These are phyloP conservation scores for Calidris pugnax DNA, from an alignment of 2,113 vertebrate genomes.

Conservation along the genomic window DNA sequence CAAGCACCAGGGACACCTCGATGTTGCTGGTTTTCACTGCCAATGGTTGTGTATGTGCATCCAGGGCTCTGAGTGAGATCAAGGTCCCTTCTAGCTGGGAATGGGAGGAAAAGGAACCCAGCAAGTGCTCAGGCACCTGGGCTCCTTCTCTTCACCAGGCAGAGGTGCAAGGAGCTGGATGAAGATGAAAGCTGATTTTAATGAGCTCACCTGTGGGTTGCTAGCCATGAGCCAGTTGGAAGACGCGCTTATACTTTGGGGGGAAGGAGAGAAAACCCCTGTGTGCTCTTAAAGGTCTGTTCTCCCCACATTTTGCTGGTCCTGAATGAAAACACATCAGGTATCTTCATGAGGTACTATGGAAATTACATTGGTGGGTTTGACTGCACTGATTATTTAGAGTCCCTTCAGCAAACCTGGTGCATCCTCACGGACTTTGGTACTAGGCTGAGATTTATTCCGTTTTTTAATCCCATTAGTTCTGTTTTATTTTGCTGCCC, in stretches of 20 bases:
- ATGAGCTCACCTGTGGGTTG: neutral
- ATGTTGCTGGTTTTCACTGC: rapidly evolving
- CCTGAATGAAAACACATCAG: neutral
- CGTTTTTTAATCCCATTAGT: neutral
- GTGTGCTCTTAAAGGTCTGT: neutral
- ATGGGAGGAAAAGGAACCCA: neutral
- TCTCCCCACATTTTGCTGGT: neutral
- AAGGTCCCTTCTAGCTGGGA: neutral
- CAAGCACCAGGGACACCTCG: neutral
- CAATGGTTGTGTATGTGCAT: rapidly evolving
- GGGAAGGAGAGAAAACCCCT: neutral
- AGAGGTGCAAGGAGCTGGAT: neutral
- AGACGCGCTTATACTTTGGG: rapidly evolving
- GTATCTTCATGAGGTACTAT: neutral
- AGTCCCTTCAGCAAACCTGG: neutral
- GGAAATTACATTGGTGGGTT: neutral
- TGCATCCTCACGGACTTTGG: neutral
- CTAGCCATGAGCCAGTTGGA: neutral
- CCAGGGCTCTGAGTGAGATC: neutral
- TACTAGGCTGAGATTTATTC: neutral
- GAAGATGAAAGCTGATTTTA: neutral
- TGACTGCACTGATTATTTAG: neutral
- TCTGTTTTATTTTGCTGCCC: neutral
- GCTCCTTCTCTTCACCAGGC: neutral
- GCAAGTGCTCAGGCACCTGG: neutral